These are phyloP conservation scores for Calidris pugnax DNA, from an alignment of 2,113 vertebrate species.

Conservation along the genomic window DNA sequence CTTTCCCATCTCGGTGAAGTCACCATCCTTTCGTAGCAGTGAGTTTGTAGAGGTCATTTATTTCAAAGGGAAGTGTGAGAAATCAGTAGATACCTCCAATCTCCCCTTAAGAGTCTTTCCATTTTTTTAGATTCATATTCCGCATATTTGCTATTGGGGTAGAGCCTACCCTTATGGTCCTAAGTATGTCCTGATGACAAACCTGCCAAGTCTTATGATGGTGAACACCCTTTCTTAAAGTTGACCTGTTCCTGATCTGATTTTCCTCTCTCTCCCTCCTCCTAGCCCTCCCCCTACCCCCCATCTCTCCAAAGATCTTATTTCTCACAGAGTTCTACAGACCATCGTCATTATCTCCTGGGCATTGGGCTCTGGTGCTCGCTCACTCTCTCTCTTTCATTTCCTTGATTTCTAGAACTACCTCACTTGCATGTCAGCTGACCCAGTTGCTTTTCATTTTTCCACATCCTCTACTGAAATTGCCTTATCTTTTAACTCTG, in stretches of 20 bases:
- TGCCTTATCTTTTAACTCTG: background rate
- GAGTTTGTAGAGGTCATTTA: background rate
- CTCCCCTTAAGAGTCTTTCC: background rate
- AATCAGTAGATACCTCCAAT: background rate
- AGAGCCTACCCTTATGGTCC: background rate
- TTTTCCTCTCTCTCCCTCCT: background rate
- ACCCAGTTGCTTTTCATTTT: background rate
- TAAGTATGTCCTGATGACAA: background rate
- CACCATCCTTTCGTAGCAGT: background rate
- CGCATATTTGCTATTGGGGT: background rate
- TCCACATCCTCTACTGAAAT: background rate
- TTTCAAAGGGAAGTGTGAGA: background rate
- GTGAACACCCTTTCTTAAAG: background rate
- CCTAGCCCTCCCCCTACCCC: background rate
- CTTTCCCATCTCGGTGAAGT: background rate
- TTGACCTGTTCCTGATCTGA: background rate
- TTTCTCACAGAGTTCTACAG: background rate
- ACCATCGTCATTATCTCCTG: background rate
- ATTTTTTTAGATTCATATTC: background rate
- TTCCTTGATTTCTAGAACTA: background rate
- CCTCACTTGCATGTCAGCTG: background rate
- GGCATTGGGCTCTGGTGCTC: background rate
- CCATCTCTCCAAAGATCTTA: background rate
- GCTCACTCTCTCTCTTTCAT: fast-evolving
- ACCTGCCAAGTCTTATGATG: background rate